Evolutionary conservation across 2,888 invertebrate genomes (phyloP), one percentile per base, ranked within the genome.

Genomic region (Hipparchia sbordonii): DNA sequence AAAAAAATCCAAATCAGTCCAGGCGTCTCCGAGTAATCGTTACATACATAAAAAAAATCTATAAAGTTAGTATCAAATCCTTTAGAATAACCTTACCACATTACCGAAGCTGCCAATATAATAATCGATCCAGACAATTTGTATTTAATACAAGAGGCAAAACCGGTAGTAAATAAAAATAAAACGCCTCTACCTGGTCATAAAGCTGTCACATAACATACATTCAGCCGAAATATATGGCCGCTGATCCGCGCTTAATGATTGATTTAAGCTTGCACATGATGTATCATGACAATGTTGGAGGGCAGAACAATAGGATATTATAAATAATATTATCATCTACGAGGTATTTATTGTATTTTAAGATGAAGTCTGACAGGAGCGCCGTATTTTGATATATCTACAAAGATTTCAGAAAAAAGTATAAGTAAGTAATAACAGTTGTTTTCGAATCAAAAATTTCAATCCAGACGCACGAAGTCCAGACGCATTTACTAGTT

Each of bases 161-260:
- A 63, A 63, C 48, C 48, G 48, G 23, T 48, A 10, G 10, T 46
- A 13, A 39, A 52, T 52, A 8, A 33, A 66, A 54, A n/a, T 6
- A 33, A 59, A 46, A 7, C 46, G n/a, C 2, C 52, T n/a, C 7
- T 54, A 54, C 8, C 57, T 33, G 33, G 65, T 54, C 52, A 33
- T 66, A 52, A 66, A 66, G 33, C 65, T 66, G 65, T 66, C 65
- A 39, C 62, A 48, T 62, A 46, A 46, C 62, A 39, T 46, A 48
- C 62, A 62, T 62, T 62, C 46, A 62, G 48, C n/a, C 46, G 62
- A 48, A 62, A 62, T 48, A 62, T 9, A 62, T 62, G 62, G 62
- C 62, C 13, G 1, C 45, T 46, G 46, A 46, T 62, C 61, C 61
- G 13, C 7, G 8, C 62, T 62, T 46, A 48, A 62, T 62, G 62